Base-by-base conservation (phyloP, 64 coral and sea anemone species). In the Porites lutea region DNA sequence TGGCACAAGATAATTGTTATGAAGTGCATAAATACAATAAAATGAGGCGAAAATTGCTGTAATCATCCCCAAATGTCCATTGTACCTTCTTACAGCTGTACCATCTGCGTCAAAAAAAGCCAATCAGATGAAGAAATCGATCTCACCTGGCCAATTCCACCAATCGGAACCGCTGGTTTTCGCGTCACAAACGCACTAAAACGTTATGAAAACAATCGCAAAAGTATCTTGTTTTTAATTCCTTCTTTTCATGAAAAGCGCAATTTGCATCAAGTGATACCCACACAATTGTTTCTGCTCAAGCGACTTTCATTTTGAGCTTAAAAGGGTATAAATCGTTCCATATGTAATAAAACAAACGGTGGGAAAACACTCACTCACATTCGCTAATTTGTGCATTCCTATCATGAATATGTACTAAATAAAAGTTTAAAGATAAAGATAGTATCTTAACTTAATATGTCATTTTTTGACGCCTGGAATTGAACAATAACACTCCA, bases 41-140 rank as follows among this genome's bases (percentile, higher is more conserved):
- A 87, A 82, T 59, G 71, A 97, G 83, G 89, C 88, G 95, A 94
- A 97, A 97, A 94, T 97, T 97, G 93, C 82, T 73, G 92, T 89
- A 91, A 97, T 94, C 91, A 88, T 65, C 77, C 62, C 65, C 88
- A 90, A 90, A 94, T 88, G 88, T 76, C 71, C 62, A 94, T 94
- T 97, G 68, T 94, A 79, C 87, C 79, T 57, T 49, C 61, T 18
- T 59, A 74, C 95, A 97, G 65, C 95, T 97, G 95, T 61, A 23
- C 83, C 95, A 97, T 93, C 95, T 97, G 95, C 82, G 58, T 44
- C 65, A 75, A 66, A 48, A 60, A 75, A 37, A 63, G 52, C 91
- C 91, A 92, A 87, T 86, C 92, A 97, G 87, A 94, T 83, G 52
- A 58, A 74, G 85, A 88, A 77, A 88, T 62, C 87, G 53, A 72